A percentile compares a stretch with the other conserved stretches of the same genome.
Evolutionary conservation across 2,113 vertebrate species (phyloP).

Genomic region (Lophochroa leadbeateri): DNA sequence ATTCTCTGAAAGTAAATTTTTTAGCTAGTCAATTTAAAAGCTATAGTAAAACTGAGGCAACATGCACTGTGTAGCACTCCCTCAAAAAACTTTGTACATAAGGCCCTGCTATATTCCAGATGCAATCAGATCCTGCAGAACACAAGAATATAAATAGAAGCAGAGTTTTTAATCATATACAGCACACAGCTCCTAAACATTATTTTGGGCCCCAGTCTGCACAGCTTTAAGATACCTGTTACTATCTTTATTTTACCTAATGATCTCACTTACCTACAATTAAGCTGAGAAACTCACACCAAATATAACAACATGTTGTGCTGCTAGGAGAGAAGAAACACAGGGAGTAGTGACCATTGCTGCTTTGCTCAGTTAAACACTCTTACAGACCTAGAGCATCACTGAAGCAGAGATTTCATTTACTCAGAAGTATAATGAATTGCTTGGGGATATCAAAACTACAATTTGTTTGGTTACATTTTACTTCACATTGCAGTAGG

Average conservation of each 20-base stretch:
- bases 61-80: not conserved
- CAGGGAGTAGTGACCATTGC: not conserved
- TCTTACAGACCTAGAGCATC: not conserved
- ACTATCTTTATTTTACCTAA: not conserved
- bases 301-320: not conserved
- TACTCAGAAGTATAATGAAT: not conserved
- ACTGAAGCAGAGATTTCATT: not conserved
- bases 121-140: not conserved
- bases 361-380: not conserved
- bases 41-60: not conserved
- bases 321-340: not conserved
- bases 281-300: not conserved
- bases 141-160: not conserved
- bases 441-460: not conserved
- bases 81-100: not conserved
- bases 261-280: not conserved
- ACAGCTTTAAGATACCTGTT: not conserved
- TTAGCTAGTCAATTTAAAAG: not conserved
- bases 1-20: not conserved
- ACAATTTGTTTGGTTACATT: not conserved
- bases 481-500: not conserved
- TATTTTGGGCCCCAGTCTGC: not conserved
- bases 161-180: not conserved
- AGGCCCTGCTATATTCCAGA: not conserved
- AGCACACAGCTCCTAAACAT: not conserved